These are phyloP conservation scores for Calosoma granatense DNA, from an alignment of 1,140 invertebrate genomes.

Conservation along the genomic window DNA sequence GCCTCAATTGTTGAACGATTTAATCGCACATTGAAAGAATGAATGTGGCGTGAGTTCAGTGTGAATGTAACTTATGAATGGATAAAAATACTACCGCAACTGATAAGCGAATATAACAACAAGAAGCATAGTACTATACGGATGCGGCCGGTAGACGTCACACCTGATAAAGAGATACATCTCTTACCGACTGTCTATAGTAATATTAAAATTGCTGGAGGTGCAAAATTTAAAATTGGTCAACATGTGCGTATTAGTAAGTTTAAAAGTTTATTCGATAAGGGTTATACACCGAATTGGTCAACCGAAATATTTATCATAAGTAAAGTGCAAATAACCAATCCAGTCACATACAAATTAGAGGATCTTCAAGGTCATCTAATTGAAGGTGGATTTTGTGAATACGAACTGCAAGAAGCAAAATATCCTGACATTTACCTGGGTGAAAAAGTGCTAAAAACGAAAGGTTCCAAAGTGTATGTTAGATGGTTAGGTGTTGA, in stretches of 20 bases:
- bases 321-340: slow-evolving; percentile 15
- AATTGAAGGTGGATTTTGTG: slow-evolving; percentile 23
- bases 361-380: slow-evolving; percentile 12
- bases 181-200: slow-evolving; percentile 19
- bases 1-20: slow-evolving; percentile 37
- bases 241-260: slow-evolving; percentile 27
- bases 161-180: slow-evolving; percentile 12
- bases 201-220: slow-evolving; percentile 17
- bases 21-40: slow-evolving; percentile 36
- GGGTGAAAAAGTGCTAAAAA: slow-evolving; percentile 24
- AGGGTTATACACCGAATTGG: slow-evolving; percentile 27
- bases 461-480: slow-evolving; percentile 22
- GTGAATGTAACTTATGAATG: slow-evolving; percentile 33
- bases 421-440: slow-evolving; percentile 22
- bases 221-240: slow-evolving; percentile 25
- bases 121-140: slow-evolving; percentile 34
- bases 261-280: slow-evolving; percentile 22
- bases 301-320: slow-evolving; percentile 25
- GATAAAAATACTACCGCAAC: slow-evolving; percentile 28
- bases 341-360: slow-evolving; percentile 16
- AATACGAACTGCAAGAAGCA: slow-evolving; percentile 21
- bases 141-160: slow-evolving; percentile 31
- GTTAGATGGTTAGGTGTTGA: slow-evolving; percentile 25
- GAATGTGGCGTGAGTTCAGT: slow-evolving; percentile 37
- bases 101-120: slow-evolving; percentile 35